Percentiles rank a stretch among this genome's conserved stretches.
Conservation (phyloP, 2,113 vertebrate species). For the Boulengeromyrus knoepffleri region DNA sequence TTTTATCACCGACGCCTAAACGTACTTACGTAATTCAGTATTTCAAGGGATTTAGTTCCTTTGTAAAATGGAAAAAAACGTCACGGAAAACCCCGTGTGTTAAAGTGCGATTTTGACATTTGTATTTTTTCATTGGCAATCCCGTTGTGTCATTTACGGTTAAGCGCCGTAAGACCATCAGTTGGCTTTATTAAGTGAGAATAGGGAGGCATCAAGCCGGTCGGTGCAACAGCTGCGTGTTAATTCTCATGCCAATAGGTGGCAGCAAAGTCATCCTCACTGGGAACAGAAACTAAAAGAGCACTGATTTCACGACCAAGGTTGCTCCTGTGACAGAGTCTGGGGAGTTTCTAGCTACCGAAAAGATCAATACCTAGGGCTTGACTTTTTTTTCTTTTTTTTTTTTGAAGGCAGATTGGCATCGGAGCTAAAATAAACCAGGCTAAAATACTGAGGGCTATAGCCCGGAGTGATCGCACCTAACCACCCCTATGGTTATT, state of each 20-base stretch:
- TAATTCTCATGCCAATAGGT: constrained; percentile 5
- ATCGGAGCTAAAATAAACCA: too few species aligned
- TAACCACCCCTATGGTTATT: not conserved
- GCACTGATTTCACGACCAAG: not conserved
- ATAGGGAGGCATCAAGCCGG: not conserved
- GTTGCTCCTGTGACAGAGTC: not conserved
- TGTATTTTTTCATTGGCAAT: not conserved
- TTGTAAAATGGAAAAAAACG: not conserved
- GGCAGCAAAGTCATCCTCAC: not conserved
- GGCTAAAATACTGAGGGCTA: too few species aligned
- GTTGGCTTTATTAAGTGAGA: not conserved
- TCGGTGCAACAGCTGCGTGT: not conserved
- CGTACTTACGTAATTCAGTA: not conserved
- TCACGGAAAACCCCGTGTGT: not conserved
- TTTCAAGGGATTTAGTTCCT: not conserved
- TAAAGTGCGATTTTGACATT: not conserved
- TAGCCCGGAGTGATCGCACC: too few species aligned
- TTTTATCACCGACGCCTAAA: not conserved
- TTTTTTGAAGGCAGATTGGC: too few species aligned
- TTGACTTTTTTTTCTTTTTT: too few species aligned
- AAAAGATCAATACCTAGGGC: too few species aligned
- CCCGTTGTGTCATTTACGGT: not conserved
- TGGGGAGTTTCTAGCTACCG: too few species aligned
- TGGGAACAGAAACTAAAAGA: not conserved
- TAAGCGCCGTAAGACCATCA: not conserved